Evolutionary conservation across 1,140 invertebrate genomes (phyloP), one percentile per base, ranked within the genome.

Genomic region (Octopus bimaculoides): DNA sequence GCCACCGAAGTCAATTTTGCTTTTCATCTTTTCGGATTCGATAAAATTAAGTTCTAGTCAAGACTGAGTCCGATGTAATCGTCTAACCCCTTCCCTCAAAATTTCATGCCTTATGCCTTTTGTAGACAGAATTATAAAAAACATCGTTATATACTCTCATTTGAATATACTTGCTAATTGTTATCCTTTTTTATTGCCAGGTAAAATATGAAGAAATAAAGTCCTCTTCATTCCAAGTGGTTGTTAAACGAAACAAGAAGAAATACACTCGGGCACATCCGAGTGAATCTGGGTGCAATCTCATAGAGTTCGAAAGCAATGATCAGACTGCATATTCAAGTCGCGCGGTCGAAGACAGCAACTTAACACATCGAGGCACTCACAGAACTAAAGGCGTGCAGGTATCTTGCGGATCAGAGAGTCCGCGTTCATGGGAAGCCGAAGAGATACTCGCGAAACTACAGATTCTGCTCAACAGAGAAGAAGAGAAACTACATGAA

Each of bases 221-320:
- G 17, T 17, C 52, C 5, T 75, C 74, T 9, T 9, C 26, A 52
- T 75, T 75, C 4, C 74, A 75, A 53, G 74, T 75, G n/a, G 61
- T 66, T 66, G 74, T 75, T 17, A 41, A 20, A 26, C 20, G 41
- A 52, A n/a, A 52, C 14, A 75, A 53, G 14, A n/a, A 52, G 52
- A 75, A 75, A 52, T 75, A 9, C 41, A 52, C 74, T 14, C 52
- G 74, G 14, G 20, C 26, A 52, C 26, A 75, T 52, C 74, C 74
- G 5, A 75, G 79, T 76, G 86, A 87, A 69, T 87, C 86, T 5
- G 86, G 85, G 20, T 87, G 84, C 79, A 82, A 83, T 55, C 80
- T 87, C n/a, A 81, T 86, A 52, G 86, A 86, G 14, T 86, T 79
- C 61, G 86, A 86, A 78, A 82, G 83, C 77, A 82, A 82, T 10